Evolutionary conservation across 2,797 vertebrate genomes (phyloP).

Genomic region (Sebastes cheni): DNA sequence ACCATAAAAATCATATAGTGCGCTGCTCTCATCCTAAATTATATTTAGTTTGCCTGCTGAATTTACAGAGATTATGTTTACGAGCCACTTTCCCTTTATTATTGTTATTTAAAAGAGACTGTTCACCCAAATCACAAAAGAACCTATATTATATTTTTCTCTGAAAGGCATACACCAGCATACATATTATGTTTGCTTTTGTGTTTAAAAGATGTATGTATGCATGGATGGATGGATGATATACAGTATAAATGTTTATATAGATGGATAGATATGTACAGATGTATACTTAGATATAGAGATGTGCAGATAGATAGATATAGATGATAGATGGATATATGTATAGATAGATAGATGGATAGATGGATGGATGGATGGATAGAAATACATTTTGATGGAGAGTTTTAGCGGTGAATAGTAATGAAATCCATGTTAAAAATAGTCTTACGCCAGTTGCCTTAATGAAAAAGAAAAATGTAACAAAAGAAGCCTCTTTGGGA

Average conservation of each 20-base stretch:
- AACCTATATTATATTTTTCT: background rate
- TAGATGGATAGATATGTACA: too few relatives aligned
- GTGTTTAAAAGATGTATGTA: background rate
- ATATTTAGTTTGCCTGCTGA: conserved; percentile 43
- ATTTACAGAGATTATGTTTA: conserved; percentile 22
- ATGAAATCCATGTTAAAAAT: conserved; percentile 19
- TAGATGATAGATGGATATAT: too few relatives aligned
- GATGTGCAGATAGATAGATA: too few relatives aligned
- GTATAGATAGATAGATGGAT: background rate
- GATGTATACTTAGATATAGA: too few relatives aligned
- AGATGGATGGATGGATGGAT: background rate
- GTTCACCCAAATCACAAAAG: background rate
- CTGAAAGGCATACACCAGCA: background rate
- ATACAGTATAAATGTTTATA: too few relatives aligned
- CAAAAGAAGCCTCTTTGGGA: conserved; percentile 34
- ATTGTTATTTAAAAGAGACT: background rate
- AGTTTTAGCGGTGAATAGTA: background rate
- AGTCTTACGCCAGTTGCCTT: background rate
- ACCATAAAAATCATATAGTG: conserved; percentile 60
- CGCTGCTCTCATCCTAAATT: conserved; percentile 31
- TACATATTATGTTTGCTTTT: background rate
- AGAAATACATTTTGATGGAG: background rate
- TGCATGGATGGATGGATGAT: background rate
- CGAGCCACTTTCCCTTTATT: conserved; percentile 3
- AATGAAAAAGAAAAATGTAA: conserved; percentile 30